Conservation (phyloP, 2,113 vertebrate genomes). For the Saguinus midas region DNA sequence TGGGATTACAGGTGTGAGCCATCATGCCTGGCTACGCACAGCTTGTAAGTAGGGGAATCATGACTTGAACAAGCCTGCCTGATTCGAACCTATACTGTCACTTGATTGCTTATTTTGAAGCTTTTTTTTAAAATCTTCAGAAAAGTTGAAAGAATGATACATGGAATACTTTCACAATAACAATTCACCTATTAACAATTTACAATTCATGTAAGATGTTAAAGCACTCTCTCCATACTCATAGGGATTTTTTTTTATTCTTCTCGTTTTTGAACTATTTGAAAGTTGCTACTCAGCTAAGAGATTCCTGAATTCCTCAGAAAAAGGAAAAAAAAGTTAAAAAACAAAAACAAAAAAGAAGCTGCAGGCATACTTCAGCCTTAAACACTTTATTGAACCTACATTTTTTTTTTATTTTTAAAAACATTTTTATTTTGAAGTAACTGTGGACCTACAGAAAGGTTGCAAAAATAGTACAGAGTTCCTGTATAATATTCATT, state of each 20-base stretch:
- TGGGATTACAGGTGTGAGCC: too few relatives aligned
- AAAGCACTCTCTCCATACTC: not conserved
- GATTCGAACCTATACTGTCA: not conserved
- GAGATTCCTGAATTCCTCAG: too few relatives aligned
- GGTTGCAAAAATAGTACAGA: too few relatives aligned
- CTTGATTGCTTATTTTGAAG: not conserved
- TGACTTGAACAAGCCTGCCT: not conserved
- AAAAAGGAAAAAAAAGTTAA: too few relatives aligned
- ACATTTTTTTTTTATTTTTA: too few relatives aligned
- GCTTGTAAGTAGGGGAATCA: not conserved
- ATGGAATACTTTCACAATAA: not conserved
- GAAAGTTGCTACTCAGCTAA: not conserved
- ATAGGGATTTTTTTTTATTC: not conserved
- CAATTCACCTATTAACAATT: not conserved
- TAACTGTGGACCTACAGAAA: too few relatives aligned
- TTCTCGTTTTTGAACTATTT: not conserved
- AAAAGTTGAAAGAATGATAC: not conserved
- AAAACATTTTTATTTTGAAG: too few relatives aligned
- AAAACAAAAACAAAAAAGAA: not conserved
- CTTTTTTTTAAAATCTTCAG: not conserved
- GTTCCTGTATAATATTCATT: too few relatives aligned
- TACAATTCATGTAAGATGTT: not conserved
- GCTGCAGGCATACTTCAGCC: not conserved
- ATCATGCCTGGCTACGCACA: too few relatives aligned
- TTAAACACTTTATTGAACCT: not conserved